Percentiles rank a stretch among this genome's conserved stretches.
phyloP scores from a whole-genome alignment of 2,113 vertebrate species.

The Microtus richardsoni region DNA sequence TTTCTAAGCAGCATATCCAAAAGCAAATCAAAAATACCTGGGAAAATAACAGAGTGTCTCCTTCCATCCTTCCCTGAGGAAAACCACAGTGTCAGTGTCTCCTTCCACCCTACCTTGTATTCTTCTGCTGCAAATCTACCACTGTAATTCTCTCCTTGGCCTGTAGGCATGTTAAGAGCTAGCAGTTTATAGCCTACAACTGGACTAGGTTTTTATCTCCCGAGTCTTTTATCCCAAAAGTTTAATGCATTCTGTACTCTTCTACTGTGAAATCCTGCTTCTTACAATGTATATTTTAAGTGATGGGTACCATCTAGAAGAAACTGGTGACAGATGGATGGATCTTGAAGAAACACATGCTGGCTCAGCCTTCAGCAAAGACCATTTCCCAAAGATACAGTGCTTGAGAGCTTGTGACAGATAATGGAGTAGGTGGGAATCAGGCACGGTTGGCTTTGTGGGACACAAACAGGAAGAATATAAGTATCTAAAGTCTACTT shows the following conservation, averaged over 20 bases:
- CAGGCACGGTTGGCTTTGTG: conserved; percentile 96
- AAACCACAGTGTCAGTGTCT: too few relatives aligned
- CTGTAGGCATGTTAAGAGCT: background rate
- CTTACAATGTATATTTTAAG: conserved; percentile 76
- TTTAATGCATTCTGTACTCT: background rate
- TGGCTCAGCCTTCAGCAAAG: conserved; percentile 97
- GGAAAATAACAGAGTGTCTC: background rate
- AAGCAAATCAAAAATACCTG: background rate
- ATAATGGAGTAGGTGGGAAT: conserved; percentile 96
- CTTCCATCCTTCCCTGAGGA: background rate
- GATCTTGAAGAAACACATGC: conserved; percentile 96
- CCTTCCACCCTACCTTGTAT: background rate
- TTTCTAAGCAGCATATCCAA: too few relatives aligned
- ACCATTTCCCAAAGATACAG: conserved; percentile 97
- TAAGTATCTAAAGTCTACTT: conserved; percentile 94
- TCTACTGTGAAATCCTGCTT: background rate
- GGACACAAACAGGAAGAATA: conserved; percentile 97
- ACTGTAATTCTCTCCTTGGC: background rate
- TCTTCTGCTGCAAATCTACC: background rate
- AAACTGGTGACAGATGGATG: conserved; percentile 97
- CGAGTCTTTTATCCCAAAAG: background rate
- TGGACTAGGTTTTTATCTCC: background rate
- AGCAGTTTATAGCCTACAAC: background rate
- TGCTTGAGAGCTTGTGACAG: conserved; percentile 96
- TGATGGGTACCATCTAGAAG: conserved; percentile 95